These are phyloP conservation scores for Rhadina sibilatrix DNA, from an alignment of 2,113 vertebrate species.

Conservation along the genomic window DNA sequence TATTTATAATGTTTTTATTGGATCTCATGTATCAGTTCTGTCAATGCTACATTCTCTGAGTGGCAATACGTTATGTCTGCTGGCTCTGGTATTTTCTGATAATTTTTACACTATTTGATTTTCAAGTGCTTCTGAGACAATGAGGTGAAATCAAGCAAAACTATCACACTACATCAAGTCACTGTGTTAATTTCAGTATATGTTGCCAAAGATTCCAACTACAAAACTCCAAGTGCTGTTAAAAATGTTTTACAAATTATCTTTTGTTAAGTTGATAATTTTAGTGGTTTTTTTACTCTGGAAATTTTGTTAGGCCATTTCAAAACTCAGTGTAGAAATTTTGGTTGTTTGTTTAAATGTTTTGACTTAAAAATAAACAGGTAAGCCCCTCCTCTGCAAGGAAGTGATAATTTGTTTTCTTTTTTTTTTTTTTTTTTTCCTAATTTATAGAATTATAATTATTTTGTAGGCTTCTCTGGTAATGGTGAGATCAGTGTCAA, in stretches of 20 bases:
- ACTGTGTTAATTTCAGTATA: neutral
- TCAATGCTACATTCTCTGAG: neutral
- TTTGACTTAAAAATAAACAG: neutral
- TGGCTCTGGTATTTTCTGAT: neutral
- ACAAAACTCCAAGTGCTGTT: neutral
- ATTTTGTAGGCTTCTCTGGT: neutral
- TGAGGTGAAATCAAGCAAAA: neutral
- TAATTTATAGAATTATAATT: neutral
- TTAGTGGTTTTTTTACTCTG: neutral
- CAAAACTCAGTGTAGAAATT: neutral
- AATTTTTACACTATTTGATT: neutral
- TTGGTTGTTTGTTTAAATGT: neutral
- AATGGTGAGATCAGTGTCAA: neutral
- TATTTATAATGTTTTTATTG: neutral
- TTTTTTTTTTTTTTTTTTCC: no score
- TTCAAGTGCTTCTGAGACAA: neutral
- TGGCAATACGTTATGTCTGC: neutral
- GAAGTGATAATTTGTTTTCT: neutral
- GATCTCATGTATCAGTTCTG: neutral
- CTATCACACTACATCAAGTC: neutral
- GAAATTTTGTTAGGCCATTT: neutral
- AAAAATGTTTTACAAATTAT: neutral
- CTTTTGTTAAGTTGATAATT: neutral
- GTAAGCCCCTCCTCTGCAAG: neutral
- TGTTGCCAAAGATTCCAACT: neutral